Evolutionary conservation across 2,113 vertebrate species (phyloP), one percentile per base, ranked within the genome.

Genomic region (Gobiocypris rarus): DNA sequence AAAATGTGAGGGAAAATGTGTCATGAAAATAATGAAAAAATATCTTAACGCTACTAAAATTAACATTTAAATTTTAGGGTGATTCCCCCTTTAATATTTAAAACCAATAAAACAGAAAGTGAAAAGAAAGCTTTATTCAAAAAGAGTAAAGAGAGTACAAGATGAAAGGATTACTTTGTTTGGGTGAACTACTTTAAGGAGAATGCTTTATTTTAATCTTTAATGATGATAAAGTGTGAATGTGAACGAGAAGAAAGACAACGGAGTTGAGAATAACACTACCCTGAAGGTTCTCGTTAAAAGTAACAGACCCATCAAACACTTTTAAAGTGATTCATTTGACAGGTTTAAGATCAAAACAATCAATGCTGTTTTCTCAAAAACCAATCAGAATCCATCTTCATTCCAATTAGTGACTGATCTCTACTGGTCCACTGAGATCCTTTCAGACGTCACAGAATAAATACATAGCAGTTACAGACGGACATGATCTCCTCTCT

Each of bases 301-400:
- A 54, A 13, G 9, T 22, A 75, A 34, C 48, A 22, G 26, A 75
- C 48, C 28, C 26, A 34, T 56, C 74, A 31, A 75, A 54, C 50
- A 75, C 28, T 0, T 75, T 54, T 34, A 54, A 54, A 75, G 9
- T n/a, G 48, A 48, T 75, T 11, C 1, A 31, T 54, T 22, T 75
- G 74, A 75, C 50, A 75, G 50, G 2, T 75, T 75, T 56, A 75
- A 75, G 28, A 75, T 56, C 50, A 56, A 34, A 75, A 19, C 74
- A 54, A 54, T 75, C 50, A 75, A 75, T 75, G 31, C 5, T 2
- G 0, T 4, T 28, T 75, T n/a, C n/a, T n/a, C n/a, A 31, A 9
- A 34, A 22, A 74, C 3, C 26, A 31, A 56, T 75, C 50, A 13
- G 17, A 54, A 11, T 34, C 14, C 28, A 34, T 65, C 28, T 34